phyloP scores from a whole-genome alignment of 2,888 invertebrate genomes.

The Chrysomela aeneicollis region DNA sequence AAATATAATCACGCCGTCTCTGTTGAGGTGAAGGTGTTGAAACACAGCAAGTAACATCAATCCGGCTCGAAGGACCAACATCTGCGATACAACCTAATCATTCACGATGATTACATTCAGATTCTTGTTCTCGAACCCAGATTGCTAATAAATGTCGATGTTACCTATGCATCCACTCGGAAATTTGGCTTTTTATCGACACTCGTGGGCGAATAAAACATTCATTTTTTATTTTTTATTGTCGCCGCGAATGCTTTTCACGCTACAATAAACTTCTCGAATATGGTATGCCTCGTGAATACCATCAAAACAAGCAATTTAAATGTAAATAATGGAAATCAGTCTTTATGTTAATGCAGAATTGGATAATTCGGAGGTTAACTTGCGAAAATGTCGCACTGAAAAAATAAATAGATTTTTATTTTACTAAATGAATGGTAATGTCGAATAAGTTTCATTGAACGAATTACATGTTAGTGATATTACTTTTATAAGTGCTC shows the following conservation, averaged over 20 bases:
- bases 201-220: not conserved
- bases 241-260: slow-evolving; percentile 18
- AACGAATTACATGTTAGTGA: no score
- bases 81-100: no score
- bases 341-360: slow-evolving; percentile 24
- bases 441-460: no score
- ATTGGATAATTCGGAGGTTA: slow-evolving; percentile 33
- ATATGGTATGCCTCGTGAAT: slow-evolving; percentile 8
- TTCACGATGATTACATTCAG: not conserved
- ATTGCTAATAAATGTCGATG: not conserved
- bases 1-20: not conserved
- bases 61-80: not conserved
- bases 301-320: slow-evolving; percentile 19
- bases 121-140: not conserved
- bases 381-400: slow-evolving; percentile 22
- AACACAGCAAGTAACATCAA: not conserved
- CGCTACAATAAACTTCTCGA: slow-evolving; percentile 18
- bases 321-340: slow-evolving; percentile 17
- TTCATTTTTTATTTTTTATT: not conserved
- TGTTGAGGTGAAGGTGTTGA: not conserved
- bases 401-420: no score
- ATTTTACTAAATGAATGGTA: no score
- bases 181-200: not conserved
- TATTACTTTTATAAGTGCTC: no score
- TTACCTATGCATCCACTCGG: not conserved